Base-by-base conservation (phyloP, 2,888 invertebrate genomes). In the Caenorhabditis macrosperma region DNA sequence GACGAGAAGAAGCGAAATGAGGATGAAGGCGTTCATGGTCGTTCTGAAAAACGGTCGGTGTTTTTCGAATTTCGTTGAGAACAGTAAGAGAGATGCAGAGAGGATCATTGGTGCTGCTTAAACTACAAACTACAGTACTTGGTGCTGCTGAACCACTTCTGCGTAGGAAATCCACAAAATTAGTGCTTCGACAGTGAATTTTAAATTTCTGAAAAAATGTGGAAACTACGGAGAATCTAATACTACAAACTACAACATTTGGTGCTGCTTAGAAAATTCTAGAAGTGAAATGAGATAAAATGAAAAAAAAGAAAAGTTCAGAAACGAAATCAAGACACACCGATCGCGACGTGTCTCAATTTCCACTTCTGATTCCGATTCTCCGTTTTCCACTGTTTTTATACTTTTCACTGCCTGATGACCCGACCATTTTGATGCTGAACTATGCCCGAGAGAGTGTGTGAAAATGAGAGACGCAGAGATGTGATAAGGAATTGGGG, bases 1-100 rank as follows among this genome's bases (percentile, higher is more conserved):
- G 22, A 71, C 71, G 17, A 71, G 54, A 15, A 71, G 71, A 26
- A 71, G 71, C 2, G 61, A 61, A 46, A 71, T 5, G 24, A 69
- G 38, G 1, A 69, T 10, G 30, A 69, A 54, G 22, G 30, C 9
- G 41, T 69, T 69, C 69, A 69, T 69, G 30, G 15, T n/a, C n/a
- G n/a, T 52, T 50, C 50, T 63, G 52, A 26, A 63, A 63, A 15
- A 24, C 17, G 24, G 9, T 57, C 9, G 17, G 22, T 22, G 20
- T 38, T 22, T 7, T 15, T 9, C 33, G 9, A 55, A 55, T 5
- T 55, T 59, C 20, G 22, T 12, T n/a, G n/a, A n/a, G n/a, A n/a
- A n/a, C n/a, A n/a, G n/a, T n/a, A 10, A 26, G 28, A 9, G 15
- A 15, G 26, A 12, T n/a, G n/a, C n/a, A n/a, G 41, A 44, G 20